Percentiles rank a stretch among this genome's conserved stretches.
phyloP scores from a whole-genome alignment of 2,113 vertebrate species.

The Catharus bicknelli region DNA sequence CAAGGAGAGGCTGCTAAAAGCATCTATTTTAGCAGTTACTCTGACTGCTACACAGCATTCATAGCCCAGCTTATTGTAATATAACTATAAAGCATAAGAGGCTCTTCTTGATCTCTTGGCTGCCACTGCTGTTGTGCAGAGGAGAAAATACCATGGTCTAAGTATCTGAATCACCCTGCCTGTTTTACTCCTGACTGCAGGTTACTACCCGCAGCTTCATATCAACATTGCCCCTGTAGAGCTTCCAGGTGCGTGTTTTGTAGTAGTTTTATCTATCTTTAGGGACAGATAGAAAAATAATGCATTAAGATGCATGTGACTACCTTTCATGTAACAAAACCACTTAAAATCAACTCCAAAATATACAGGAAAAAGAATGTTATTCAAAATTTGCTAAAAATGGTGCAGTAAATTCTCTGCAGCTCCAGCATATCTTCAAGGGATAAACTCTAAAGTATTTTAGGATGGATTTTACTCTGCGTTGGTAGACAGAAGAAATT shows the following conservation, averaged over 20 bases:
- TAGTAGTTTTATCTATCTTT: neutral
- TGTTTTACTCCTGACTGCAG: neutral
- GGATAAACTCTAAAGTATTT: neutral
- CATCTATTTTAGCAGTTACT: neutral
- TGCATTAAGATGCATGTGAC: neutral
- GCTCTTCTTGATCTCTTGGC: neutral
- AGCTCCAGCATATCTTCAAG: neutral
- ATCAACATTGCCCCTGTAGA: neutral
- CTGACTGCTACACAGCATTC: neutral
- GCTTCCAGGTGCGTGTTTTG: neutral
- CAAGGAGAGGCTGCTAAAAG: conserved; percentile 4
- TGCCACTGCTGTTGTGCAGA: neutral
- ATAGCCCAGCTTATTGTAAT: neutral
- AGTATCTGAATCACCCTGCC: neutral
- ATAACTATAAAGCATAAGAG: neutral
- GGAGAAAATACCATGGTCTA: neutral
- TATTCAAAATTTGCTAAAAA: neutral
- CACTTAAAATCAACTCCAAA: neutral
- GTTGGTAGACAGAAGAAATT: neutral
- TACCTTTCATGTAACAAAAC: neutral
- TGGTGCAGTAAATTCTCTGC: neutral
- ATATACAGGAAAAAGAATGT: neutral
- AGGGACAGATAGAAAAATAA: neutral
- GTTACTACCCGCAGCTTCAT: neutral
- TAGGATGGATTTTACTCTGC: neutral